These are phyloP conservation scores for Scaptomyza polygonia DNA, from an alignment of 2,888 invertebrate genomes.

Conservation along the genomic window DNA sequence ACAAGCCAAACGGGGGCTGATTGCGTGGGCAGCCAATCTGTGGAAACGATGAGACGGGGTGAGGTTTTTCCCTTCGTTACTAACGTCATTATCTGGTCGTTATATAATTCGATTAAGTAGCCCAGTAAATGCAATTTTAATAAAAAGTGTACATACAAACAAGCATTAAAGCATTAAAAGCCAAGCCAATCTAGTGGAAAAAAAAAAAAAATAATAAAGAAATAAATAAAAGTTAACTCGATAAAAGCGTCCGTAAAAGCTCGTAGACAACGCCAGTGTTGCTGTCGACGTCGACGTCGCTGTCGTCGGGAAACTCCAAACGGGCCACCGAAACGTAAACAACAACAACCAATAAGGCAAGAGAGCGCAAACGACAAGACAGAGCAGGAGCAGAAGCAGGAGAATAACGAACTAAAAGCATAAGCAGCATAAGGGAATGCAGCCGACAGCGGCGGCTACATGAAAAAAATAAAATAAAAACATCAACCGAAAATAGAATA, in stretches of 20 bases:
- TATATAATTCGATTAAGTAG: constrained; percentile 32
- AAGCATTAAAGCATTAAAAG: constrained; percentile 2
- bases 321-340: constrained; percentile 67
- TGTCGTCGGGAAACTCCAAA: constrained; percentile 60
- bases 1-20: background rate
- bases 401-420: constrained; percentile 17
- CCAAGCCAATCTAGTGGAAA: constrained; percentile 30
- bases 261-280: constrained; percentile 32
- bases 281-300: constrained; percentile 21
- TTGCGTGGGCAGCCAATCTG: constrained; percentile 23
- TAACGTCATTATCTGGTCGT: constrained; percentile 32
- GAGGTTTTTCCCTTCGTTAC: background rate
- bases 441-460: constrained; percentile 56
- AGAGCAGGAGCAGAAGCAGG: constrained; percentile 16
- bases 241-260: constrained; percentile 50
- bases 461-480: constrained; percentile 42
- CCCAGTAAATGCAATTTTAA: constrained; percentile 38
- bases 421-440: constrained; percentile 37
- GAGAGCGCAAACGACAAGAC: constrained; percentile 28
- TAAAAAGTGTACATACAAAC: constrained; percentile 13
- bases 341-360: constrained; percentile 58
- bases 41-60: background rate
- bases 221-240: constrained; percentile 39
- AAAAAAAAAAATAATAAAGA: background rate
- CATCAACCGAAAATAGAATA: constrained; percentile 35